Evolutionary conservation across 2,888 invertebrate genomes (phyloP).

Genomic region (Cheilosia soror): DNA sequence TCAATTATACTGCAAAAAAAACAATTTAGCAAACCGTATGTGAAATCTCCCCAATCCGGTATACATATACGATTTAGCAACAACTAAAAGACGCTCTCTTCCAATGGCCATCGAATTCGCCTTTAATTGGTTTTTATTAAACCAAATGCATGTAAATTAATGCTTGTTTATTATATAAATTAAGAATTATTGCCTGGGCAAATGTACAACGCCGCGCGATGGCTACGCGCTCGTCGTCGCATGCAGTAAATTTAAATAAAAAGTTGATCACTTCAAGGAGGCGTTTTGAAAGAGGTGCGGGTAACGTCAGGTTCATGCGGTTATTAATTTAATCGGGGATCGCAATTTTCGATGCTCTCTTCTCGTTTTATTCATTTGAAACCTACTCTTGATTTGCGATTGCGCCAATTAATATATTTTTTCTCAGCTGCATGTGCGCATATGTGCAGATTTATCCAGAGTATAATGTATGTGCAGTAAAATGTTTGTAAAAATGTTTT

Average conservation of each 20-base stretch:
- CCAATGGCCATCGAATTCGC: constrained; percentile 69
- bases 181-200: constrained; percentile 69
- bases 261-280: constrained; percentile 61
- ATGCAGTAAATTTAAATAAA: constrained; percentile 72
- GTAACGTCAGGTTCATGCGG: constrained; percentile 22
- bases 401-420: constrained; percentile 47
- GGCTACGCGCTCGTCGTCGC: constrained; percentile 25
- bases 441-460: not conserved
- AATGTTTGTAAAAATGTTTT: no score
- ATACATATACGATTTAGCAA: constrained; percentile 40
- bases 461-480: no score
- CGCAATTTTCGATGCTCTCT: constrained; percentile 17
- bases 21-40: constrained; percentile 31
- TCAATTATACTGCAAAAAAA: constrained; percentile 24
- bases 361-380: constrained; percentile 52
- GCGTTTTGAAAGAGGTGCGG: constrained; percentile 13
- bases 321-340: constrained; percentile 21
- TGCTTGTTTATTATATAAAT: constrained; percentile 74
- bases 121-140: constrained; percentile 75
- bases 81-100: constrained; percentile 38
- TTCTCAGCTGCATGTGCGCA: not conserved
- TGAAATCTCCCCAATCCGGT: constrained; percentile 60
- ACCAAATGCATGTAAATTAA: constrained; percentile 74
- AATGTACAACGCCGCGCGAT: constrained; percentile 55
- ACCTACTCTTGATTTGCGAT: constrained; percentile 62